Base-by-base conservation (phyloP, 1,140 invertebrate genomes). In the Stegodyphus mimosarum region DNA sequence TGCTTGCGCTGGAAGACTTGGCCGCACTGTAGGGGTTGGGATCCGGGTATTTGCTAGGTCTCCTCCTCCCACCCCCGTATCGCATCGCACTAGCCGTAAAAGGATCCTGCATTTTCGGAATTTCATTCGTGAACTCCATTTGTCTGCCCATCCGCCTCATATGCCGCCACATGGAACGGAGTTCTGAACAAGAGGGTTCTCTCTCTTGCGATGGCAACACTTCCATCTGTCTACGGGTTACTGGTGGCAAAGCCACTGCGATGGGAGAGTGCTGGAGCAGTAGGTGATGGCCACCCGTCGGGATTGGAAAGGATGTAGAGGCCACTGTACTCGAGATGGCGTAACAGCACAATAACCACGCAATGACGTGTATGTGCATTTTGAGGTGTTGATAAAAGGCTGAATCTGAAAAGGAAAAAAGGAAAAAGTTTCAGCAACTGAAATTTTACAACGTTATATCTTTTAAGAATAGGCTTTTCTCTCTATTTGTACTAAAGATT, bases 81-180 rank as follows among this genome's bases (percentile, higher is more conserved):
- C 70, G 50, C 60, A 74, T 67, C 18, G 84, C 84, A 9, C 70
- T 72, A 10, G 74, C 74, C 17, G 69, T 75, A 55, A 86, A 84
- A 5, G 81, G 73, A n/a, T 80, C 73, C 10, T 78, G 87, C 13
- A 87, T 53, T 53, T 80, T 76, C 15, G 87, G 84, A 6, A 87
- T 86, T 49, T 87, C 87, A 49, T 87, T 87, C n/a, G 81, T 87
- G 63, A 86, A 74, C 78, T 87, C 87, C 72, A 84, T 87, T 7
- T 95, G 94, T 71, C 95, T 92, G n/a, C 95, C 95, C 91, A 97
- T 95, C 78, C 96, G 91, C 90, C 95, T 96, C 18, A 95, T 96
- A 91, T 96, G 95, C 89, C 95, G 93, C 96, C 96, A 97, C 95
- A 97, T 96, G 6, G 94, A 95, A 73, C 95, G 93, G 52, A 97